phyloP scores from a whole-genome alignment of 2,797 vertebrate genomes.

The Petrocephalus schoutedeni region DNA sequence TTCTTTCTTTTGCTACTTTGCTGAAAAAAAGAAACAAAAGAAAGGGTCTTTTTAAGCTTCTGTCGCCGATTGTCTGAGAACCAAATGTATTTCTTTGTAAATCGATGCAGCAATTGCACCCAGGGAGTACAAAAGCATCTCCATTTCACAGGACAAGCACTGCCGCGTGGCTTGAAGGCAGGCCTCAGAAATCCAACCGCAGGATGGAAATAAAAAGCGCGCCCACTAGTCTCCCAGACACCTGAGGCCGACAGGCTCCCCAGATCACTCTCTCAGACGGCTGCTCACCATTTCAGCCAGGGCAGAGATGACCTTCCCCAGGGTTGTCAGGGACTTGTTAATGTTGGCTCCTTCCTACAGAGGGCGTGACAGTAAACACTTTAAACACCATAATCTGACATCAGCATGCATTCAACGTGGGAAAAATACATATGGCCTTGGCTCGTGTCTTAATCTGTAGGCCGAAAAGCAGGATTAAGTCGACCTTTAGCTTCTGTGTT shows the following conservation, averaged over 20 bases:
- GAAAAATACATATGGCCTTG: not conserved
- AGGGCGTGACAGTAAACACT: not conserved
- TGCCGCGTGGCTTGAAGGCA: not conserved
- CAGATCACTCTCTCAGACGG: not conserved
- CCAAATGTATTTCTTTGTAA: not conserved
- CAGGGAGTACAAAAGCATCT: not conserved
- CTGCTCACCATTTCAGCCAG: conserved; percentile 65
- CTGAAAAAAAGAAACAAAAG: conserved; percentile 36
- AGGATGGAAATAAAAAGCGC: too few species aligned
- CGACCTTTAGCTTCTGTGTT: not conserved
- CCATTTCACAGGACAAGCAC: not conserved
- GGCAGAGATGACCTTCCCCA: conserved; percentile 73
- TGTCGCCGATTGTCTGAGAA: not conserved
- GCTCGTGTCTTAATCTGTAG: not conserved
- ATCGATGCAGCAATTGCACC: not conserved
- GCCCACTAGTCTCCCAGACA: not conserved
- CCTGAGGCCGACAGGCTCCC: not conserved
- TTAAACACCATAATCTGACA: not conserved
- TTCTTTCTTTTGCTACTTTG: conserved; percentile 77
- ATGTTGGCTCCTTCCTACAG: conserved; percentile 74
- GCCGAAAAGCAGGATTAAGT: not conserved
- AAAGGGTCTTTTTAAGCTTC: not conserved
- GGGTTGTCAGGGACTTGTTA: conserved; percentile 70
- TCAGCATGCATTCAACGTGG: not conserved
- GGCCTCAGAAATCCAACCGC: not conserved